A percentile compares a stretch with the other conserved stretches of the same genome.
These are phyloP conservation scores for Aplysia californica DNA, from an alignment of 1,140 invertebrate genomes.

Conservation along the genomic window DNA sequence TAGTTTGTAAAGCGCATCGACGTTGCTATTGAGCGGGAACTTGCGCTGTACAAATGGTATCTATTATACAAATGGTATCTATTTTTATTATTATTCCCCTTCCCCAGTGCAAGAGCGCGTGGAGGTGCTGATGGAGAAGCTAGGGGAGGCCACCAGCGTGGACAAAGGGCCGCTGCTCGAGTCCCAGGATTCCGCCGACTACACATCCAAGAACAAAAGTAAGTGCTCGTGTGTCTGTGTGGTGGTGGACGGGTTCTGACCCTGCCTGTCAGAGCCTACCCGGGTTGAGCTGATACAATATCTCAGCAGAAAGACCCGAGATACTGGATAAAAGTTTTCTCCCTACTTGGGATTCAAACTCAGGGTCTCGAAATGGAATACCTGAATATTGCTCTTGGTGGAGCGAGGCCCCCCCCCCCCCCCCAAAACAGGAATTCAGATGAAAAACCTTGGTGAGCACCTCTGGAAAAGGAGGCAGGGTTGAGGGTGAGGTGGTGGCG, in stretches of 20 bases:
- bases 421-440: background rate
- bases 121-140: constrained; percentile 45
- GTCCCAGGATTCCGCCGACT: constrained; percentile 43
- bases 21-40: too few relatives aligned
- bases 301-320: too few relatives aligned
- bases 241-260: background rate
- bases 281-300: too few relatives aligned
- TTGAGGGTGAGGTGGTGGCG: background rate
- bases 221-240: constrained; percentile 12
- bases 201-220: constrained; percentile 51
- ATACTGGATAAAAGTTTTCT: too few relatives aligned
- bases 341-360: too few relatives aligned
- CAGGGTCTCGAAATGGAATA: background rate
- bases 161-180: constrained; percentile 39
- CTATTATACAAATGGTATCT: too few relatives aligned
- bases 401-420: background rate
- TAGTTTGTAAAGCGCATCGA: too few relatives aligned
- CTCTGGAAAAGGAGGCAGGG: background rate
- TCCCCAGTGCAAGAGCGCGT: constrained; percentile 63
- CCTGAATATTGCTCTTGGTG: background rate
- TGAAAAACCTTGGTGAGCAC: background rate
- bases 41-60: too few relatives aligned
- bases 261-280: too few relatives aligned
- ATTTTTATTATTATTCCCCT: too few relatives aligned
- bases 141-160: constrained; percentile 33